phyloP scores from a whole-genome alignment of 2,888 invertebrate species.

The Nephrotoma flavescens region DNA sequence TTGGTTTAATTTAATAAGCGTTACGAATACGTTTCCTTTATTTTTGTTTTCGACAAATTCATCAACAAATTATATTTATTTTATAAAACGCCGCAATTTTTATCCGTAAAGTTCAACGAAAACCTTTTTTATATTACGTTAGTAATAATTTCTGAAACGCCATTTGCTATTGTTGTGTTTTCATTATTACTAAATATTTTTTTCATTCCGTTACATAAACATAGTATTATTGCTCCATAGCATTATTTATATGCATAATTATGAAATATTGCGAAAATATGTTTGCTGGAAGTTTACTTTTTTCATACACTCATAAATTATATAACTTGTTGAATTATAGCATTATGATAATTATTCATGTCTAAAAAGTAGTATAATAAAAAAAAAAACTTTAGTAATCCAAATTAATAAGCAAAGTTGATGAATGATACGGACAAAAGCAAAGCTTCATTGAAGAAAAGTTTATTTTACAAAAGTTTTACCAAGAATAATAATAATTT shows the following conservation, averaged over 20 bases:
- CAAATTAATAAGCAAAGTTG: background rate
- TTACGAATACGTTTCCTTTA: too few species aligned
- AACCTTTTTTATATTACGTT: too few species aligned
- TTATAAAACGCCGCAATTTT: too few species aligned
- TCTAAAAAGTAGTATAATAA: background rate
- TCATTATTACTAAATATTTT: too few species aligned
- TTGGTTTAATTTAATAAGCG: too few species aligned
- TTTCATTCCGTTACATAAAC: too few species aligned
- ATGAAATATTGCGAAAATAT: background rate
- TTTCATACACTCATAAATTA: background rate
- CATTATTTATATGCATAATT: background rate
- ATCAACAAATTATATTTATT: too few species aligned
- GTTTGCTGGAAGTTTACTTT: background rate
- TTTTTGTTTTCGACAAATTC: too few species aligned
- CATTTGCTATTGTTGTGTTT: too few species aligned
- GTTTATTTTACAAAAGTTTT: background rate
- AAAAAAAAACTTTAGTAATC: background rate
- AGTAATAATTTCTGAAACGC: too few species aligned
- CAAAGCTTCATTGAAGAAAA: background rate
- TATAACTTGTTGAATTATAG: background rate
- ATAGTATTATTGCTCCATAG: too few species aligned
- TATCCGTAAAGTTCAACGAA: too few species aligned
- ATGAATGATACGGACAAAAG: background rate
- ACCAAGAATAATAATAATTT: background rate
- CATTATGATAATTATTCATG: background rate